Percentiles rank a stretch among this genome's conserved stretches.
These are phyloP conservation scores for Craseonycteris thonglongyai DNA, from an alignment of 2,113 vertebrate species.

Conservation along the genomic window DNA sequence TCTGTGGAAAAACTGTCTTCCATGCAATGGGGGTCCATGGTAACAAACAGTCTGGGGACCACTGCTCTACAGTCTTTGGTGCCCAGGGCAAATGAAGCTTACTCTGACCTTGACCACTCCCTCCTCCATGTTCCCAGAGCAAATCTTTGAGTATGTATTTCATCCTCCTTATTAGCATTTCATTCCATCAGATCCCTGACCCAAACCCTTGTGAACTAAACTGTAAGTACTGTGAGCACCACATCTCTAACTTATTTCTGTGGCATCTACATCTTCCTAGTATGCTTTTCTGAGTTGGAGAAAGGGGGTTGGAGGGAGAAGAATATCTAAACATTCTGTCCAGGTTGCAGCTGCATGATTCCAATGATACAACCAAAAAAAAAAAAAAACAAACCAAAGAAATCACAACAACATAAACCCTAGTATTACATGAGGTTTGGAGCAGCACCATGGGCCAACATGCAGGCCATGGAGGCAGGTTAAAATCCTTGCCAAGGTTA, in stretches of 20 bases:
- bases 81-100: not conserved
- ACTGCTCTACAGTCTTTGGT: not conserved
- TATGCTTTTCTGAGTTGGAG: not conserved
- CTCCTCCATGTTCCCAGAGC: not conserved
- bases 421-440: not conserved
- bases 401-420: not conserved
- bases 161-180: not conserved
- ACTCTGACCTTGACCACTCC: not conserved
- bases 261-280: not conserved
- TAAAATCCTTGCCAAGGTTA: not conserved
- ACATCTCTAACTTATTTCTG: not conserved
- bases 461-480: not conserved
- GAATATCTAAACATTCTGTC: not conserved
- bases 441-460: not conserved
- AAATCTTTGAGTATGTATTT: rapidly evolving
- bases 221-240: not conserved
- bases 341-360: not conserved
- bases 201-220: not conserved
- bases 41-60: too few relatives aligned
- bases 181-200: not conserved
- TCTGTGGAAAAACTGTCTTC: too few relatives aligned
- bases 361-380: not conserved
- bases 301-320: rapidly evolving
- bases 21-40: too few relatives aligned
- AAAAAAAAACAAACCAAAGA: not conserved